Evolutionary conservation across 2,113 vertebrate genomes (phyloP).

Genomic region (Corythaixoides concolor): DNA sequence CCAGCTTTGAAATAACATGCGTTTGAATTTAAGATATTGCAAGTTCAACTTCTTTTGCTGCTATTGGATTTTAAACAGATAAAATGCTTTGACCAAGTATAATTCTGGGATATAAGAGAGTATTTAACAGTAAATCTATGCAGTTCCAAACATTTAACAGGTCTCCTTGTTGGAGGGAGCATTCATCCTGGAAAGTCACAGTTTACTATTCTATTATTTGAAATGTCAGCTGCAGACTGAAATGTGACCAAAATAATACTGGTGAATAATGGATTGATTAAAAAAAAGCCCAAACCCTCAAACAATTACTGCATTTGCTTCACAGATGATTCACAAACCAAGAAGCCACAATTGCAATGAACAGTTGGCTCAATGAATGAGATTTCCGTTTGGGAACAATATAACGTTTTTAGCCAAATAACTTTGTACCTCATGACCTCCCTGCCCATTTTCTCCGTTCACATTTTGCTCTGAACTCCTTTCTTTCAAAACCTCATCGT

Average conservation of each 20-base stretch:
- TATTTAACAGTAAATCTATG: background rate
- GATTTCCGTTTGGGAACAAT: constrained; percentile 20
- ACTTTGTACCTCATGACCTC: background rate
- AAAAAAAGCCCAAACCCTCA: background rate
- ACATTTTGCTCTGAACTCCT: background rate
- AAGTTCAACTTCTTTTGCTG: background rate
- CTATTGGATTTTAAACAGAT: background rate
- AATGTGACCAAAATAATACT: background rate
- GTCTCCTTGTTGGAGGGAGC: background rate
- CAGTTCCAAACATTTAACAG: background rate
- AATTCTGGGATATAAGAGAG: background rate
- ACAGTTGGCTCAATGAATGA: background rate
- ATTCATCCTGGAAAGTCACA: background rate
- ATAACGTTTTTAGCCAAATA: background rate
- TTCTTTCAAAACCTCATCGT: background rate
- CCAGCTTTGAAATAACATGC: background rate
- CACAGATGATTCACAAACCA: constrained; percentile 33
- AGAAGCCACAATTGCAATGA: background rate
- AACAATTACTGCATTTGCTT: background rate
- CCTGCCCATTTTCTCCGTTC: background rate
- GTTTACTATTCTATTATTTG: background rate
- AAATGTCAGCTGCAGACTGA: background rate
- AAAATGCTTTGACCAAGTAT: background rate
- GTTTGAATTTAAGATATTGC: background rate
- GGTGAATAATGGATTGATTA: background rate